A percentile compares a stretch with the other conserved stretches of the same genome.
Conservation (phyloP, 2,888 invertebrate genomes). For the Nemapogon koenigi region DNA sequence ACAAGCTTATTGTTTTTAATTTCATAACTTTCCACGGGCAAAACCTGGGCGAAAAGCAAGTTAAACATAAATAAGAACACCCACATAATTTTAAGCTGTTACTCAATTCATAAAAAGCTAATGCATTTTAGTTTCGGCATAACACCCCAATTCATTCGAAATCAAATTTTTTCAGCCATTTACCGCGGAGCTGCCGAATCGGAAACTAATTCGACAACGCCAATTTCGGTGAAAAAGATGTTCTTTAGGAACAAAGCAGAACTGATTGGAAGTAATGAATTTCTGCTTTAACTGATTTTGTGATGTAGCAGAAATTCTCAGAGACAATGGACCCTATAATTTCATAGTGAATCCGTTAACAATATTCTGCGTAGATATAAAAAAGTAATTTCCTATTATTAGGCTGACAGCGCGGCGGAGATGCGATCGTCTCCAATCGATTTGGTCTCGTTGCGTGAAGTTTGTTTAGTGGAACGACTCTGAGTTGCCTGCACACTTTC, state of each 20-base stretch:
- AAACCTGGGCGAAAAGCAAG: too few relatives aligned
- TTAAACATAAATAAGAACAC: too few relatives aligned
- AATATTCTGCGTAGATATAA: conserved; percentile 41
- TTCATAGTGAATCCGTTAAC: conserved; percentile 54
- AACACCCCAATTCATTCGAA: conserved; percentile 30
- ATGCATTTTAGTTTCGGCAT: conserved; percentile 33
- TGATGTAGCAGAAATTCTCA: conserved; percentile 25
- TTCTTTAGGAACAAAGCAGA: conserved; percentile 54
- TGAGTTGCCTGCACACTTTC: conserved; percentile 22
- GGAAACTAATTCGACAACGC: conserved; percentile 32
- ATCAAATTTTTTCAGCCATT: conserved; percentile 33
- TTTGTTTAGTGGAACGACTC: conserved; percentile 56
- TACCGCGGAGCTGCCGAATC: conserved; percentile 23
- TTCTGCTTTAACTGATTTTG: conserved; percentile 42
- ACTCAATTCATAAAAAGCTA: conserved; percentile 29
- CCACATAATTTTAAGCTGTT: conserved; percentile 19
- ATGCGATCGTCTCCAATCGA: conserved; percentile 54
- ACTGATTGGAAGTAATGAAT: conserved; percentile 44
- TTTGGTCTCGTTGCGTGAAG: conserved; percentile 53
- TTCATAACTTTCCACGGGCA: too few relatives aligned
- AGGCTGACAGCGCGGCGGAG: conserved; percentile 34
- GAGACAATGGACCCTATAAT: conserved; percentile 43
- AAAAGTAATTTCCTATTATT: conserved; percentile 55
- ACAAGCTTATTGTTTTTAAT: too few relatives aligned
- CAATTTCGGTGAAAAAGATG: conserved; percentile 55